Evolutionary conservation across 2,888 invertebrate species (phyloP).

Genomic region (Harpalus rubripes): DNA sequence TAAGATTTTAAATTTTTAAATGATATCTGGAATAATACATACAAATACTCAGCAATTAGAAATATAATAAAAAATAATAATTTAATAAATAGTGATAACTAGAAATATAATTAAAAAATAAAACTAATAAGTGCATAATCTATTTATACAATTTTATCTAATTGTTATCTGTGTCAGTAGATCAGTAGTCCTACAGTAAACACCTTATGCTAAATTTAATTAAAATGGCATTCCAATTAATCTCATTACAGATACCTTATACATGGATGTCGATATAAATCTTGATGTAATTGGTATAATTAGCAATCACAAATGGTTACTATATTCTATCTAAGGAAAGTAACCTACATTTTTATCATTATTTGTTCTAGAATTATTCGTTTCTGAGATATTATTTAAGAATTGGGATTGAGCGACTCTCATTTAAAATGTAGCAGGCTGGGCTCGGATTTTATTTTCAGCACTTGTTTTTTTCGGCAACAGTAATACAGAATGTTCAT

Average conservation of each 20-base stretch:
- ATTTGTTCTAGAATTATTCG: background rate
- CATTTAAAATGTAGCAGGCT: no score
- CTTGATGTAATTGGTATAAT: background rate
- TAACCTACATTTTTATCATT: slow-evolving; percentile 23
- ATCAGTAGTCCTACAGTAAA: slow-evolving; percentile 37
- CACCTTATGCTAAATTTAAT: slow-evolving; percentile 40
- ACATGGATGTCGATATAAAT: background rate
- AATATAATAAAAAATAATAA: background rate
- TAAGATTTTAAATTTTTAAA: no score
- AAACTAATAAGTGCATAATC: slow-evolving; percentile 9
- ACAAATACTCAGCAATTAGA: no score
- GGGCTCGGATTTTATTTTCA: no score
- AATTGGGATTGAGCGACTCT: no score
- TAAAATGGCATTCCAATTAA: slow-evolving; percentile 27
- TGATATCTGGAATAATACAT: no score
- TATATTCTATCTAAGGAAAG: background rate
- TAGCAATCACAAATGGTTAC: background rate
- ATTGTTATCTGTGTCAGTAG: slow-evolving; percentile 41
- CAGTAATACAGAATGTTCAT: no score
- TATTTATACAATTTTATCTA: slow-evolving; percentile 31
- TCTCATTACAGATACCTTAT: background rate
- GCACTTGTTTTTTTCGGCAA: no score
- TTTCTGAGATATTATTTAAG: background rate
- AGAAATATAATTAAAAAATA: slow-evolving; percentile 1
- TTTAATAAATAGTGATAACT: background rate